A percentile compares a stretch with the other conserved stretches of the same genome.
Conservation (phyloP, 2,888 invertebrate genomes). For the Ormyrus thymus region DNA sequence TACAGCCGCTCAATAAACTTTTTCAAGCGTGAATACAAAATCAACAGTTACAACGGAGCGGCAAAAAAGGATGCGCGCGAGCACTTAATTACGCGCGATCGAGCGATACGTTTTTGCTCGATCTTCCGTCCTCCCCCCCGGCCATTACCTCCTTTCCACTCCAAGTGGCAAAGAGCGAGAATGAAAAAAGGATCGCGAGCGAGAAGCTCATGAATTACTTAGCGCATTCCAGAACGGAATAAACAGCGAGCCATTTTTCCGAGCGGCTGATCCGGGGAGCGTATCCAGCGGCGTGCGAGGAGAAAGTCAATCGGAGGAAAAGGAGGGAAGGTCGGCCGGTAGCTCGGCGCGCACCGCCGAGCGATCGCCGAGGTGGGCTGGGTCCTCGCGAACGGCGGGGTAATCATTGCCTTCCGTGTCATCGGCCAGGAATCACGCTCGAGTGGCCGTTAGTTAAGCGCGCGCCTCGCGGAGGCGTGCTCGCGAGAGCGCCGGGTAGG, state of each 20-base stretch:
- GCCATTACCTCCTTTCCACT: conserved; percentile 36
- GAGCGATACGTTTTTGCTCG: neutral
- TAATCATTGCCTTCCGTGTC: conserved; percentile 52
- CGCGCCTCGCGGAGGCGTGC: conserved; percentile 17
- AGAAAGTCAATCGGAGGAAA: conserved; percentile 1
- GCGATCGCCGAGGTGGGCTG: neutral
- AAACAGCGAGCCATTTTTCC: conserved; percentile 9
- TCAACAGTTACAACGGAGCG: neutral
- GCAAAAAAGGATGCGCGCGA: neutral
- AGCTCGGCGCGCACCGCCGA: neutral
- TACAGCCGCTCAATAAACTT: too few species aligned
- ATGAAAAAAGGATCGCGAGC: neutral
- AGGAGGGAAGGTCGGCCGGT: neutral
- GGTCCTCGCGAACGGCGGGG: conserved; percentile 29
- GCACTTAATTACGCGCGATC: conserved; percentile 17
- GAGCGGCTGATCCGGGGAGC: neutral
- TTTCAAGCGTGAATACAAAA: too few species aligned
- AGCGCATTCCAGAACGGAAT: conserved; percentile 21
- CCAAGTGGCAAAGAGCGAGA: conserved; percentile 5
- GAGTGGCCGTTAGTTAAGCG: conserved; percentile 43
- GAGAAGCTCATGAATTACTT: conserved; percentile 15
- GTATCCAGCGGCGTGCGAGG: neutral
- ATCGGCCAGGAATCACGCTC: conserved; percentile 56
- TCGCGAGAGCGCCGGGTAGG: too few species aligned
- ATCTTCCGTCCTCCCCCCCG: neutral